Evolutionary conservation across 2,113 vertebrate genomes (phyloP), one percentile per base, ranked within the genome.

Genomic region (Dascyllus trimaculatus): DNA sequence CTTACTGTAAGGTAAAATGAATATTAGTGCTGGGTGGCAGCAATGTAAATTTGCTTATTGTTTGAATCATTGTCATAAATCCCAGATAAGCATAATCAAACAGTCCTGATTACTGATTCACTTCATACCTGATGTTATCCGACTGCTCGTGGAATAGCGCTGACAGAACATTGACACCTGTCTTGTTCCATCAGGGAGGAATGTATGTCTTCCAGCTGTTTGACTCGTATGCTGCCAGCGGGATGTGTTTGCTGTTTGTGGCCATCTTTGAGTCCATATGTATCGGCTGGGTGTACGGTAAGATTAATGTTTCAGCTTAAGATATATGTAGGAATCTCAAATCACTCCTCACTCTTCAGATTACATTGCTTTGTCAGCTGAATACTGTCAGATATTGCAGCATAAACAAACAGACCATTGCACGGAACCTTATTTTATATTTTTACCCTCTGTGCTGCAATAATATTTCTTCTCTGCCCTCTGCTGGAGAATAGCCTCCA

Each of bases 171-270:
- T 48, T 85, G 78, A 85, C 57, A 9, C 22, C 60, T 15, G 51
- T 18, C 86, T 81, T 1, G 15, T 29, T 75, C 64, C 65, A 19
- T 84, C 89, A 98, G 98, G 98, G 98, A 21, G 98, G 98, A 46
- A 99, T 99, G 98, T 99, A 99, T 6, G 95, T 99, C 77, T 99
- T 99, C 84, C 98, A 99, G 93, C 92, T 99, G 49, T 99, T 99
- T 81, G 98, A 99, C 85, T 94, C 97, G 0, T 99, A 99, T 0
- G 98, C 98, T 1, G 97, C 98, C 87, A 99, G 98, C 14, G 98
- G 98, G 49, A 99, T 99, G 98, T 99, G 98, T 90, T 94, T 99
- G 82, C 96, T 99, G 54, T 99, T 99, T 51, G 98, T 99, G 80
- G 98, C 98, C 89, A 97, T 99, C 89, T 99, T 99, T 79, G 98